Base-by-base conservation (phyloP, 2,797 vertebrate genomes). In the Crypturellus tataupa region DNA sequence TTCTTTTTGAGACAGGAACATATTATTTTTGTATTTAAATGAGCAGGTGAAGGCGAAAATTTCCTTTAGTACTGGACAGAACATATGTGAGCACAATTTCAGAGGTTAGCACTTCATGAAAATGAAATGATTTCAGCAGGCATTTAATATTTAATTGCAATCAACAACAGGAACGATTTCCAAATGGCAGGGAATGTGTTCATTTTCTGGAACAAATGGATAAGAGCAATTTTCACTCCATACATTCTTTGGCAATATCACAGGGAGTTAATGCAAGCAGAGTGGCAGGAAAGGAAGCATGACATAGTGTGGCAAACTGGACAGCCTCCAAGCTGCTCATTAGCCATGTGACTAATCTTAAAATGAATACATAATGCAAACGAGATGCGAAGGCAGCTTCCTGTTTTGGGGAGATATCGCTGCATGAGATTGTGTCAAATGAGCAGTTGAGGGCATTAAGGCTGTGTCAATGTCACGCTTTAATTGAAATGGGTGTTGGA, bases 281-380 rank as follows among this genome's bases (percentile, higher is more conserved):
- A 85, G 75, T 92, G 67, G 49, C 59, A 79, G 84, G 75, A 94
- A 88, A 88, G 77, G 67, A 83, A 97, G 72, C 80, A 92, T 68
- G 77, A 95, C 90, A 68, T 12, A 84, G 64, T 75, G 44, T 67
- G 93, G 87, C 83, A 95, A 95, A 95, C 90, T 97, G 96, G 96
- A 96, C 89, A 87, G n/a, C 71, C 62, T 97, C 97, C 96, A 97
- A 95, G 85, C 89, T 92, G 72, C 72, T 97, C 95, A 95, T 97
- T 96, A 97, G 86, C 88, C 95, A 97, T n/a, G 91, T 97, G 95
- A 96, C 93, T 96, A 94, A 97, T 97, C 95, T 97, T 94, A 94
- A 96, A 97, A 96, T 96, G 95, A 97, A 97, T 96, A 37, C 86
- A 95, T 93, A 95, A 97, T 97, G 94, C 81, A 97, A 97, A 97